Evolutionary conservation across 2,797 vertebrate genomes (phyloP), one percentile per base, ranked within the genome.

Genomic region (Catamblyrhynchus diadema): DNA sequence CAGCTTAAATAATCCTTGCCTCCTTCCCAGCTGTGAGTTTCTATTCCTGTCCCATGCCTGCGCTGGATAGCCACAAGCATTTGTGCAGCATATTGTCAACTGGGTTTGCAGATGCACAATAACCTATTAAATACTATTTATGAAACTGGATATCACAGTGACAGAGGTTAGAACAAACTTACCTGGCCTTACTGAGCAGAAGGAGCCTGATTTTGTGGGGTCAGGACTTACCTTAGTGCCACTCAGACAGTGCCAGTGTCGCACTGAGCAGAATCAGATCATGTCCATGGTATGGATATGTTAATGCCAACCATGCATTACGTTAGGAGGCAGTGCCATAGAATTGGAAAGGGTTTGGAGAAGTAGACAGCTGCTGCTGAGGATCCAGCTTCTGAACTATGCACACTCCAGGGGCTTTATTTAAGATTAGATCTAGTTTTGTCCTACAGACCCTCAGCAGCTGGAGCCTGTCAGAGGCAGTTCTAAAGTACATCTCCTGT

Each of bases 11-110:
- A 73, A 94, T 57, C 72, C 53, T 93, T 91, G 81, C 85, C 82
- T 91, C 65, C 81, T 95, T 73, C 72, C 94, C 93, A 96, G 94
- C 96, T 95, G 89, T 48, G 65, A 64, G 91, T 94, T 96, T 93
- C 96, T 95, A 93, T 96, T 95, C 95, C 82, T 90, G 91, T 73
- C 42, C 79, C 47, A 16, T 28, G 92, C 74, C 85, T 57, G 79
- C 24, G 5, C 57, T 75, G 45, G 2, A 69, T 30, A 50, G 94
- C 85, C 89, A 95, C 79, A 35, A 94, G 89, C 85, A 17, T 41
- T 88, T 71, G 74, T 62, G 42, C 84, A 95, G 70, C 69, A 41
- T 53, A 50, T 83, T 91, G 89, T 83, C 64, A 90, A 53, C 35
- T 83, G 69, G 33, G 72, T 61, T 74, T 67, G 65, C 53, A 91